These are phyloP conservation scores for Manis javanica DNA, from an alignment of 2,797 vertebrate species.

Conservation along the genomic window DNA sequence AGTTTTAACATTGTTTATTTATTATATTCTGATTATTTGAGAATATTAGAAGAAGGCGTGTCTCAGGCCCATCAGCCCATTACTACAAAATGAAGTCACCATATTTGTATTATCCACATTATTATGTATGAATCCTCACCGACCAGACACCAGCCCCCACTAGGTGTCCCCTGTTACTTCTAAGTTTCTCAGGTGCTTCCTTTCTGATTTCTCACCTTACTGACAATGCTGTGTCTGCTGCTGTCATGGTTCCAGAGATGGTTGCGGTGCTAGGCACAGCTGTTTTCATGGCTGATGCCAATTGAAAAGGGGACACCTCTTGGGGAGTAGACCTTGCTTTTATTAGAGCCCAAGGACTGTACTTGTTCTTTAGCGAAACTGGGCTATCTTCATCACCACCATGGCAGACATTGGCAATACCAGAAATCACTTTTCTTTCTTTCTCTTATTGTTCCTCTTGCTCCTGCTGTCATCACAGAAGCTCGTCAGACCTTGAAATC, in stretches of 20 bases:
- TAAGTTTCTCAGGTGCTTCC: not conserved
- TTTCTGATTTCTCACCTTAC: not conserved
- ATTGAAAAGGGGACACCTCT: not conserved
- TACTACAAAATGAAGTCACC: not conserved
- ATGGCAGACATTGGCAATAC: not conserved
- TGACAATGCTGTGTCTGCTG: not conserved
- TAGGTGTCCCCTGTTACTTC: not conserved
- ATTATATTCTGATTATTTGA: not conserved
- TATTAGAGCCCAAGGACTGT: not conserved
- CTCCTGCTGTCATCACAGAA: not conserved
- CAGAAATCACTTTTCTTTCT: not conserved
- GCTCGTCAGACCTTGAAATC: not conserved
- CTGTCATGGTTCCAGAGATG: not conserved
- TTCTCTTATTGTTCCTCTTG: not conserved
- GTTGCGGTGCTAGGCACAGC: not conserved
- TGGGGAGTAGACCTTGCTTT: not conserved
- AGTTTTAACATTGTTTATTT: not conserved
- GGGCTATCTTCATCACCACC: not conserved
- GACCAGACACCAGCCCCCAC: not conserved
- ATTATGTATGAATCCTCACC: not conserved
- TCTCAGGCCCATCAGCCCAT: not conserved
- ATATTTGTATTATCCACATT: not conserved
- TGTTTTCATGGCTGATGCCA: not conserved
- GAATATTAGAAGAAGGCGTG: not conserved
- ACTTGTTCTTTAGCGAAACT: not conserved